Evolutionary conservation across 2,888 invertebrate species (phyloP).

Genomic region (Mimachlamys varia): DNA sequence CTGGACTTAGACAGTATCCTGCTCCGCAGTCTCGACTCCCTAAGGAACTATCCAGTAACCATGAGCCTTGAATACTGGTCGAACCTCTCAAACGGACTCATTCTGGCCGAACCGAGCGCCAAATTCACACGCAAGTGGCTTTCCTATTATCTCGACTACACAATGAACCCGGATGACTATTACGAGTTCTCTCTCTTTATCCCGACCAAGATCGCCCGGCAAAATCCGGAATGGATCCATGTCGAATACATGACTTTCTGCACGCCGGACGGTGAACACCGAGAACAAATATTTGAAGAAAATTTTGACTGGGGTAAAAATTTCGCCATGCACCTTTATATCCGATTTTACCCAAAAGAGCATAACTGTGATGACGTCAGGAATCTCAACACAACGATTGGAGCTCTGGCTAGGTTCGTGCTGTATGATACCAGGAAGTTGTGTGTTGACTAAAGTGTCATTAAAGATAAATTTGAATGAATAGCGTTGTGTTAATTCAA

Average conservation of each 20-base stretch:
- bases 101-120: neutral
- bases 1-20: neutral
- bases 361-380: neutral
- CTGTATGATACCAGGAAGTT: neutral
- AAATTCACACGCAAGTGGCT: neutral
- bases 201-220: neutral
- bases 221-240: neutral
- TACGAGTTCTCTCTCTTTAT: neutral
- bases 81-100: neutral
- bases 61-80: slow-evolving; percentile 6
- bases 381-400: neutral
- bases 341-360: neutral
- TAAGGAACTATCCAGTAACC: neutral
- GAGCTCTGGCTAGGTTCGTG: neutral
- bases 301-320: neutral
- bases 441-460: neutral
- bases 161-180: neutral
- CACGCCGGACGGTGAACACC: neutral
- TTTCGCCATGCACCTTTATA: neutral
- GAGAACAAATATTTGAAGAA: neutral
- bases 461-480: too few species aligned
- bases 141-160: neutral
- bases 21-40: neutral
- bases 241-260: neutral
- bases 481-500: too few species aligned